Evolutionary conservation across 2,113 vertebrate species (phyloP).

Genomic region (Pachypanchax playfairii): DNA sequence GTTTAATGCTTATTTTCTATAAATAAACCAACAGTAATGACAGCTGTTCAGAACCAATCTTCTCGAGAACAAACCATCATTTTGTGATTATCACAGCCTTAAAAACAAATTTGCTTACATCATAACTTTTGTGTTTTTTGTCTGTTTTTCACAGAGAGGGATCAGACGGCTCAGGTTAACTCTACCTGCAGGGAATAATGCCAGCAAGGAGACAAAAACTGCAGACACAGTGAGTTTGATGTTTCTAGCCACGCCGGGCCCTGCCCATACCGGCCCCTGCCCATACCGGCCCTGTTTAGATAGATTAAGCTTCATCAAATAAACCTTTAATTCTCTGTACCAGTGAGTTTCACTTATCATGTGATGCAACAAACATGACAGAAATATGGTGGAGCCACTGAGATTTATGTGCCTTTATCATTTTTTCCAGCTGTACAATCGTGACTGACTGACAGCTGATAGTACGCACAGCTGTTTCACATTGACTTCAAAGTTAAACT

Average conservation of each 20-base stretch:
- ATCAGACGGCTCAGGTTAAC: constrained; percentile 90
- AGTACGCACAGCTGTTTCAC: constrained; percentile 60
- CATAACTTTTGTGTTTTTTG: constrained; percentile 15
- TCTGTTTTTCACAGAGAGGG: constrained; percentile 80
- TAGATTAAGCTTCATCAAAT: not conserved
- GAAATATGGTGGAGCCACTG: constrained; percentile 16
- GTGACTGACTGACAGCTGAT: constrained; percentile 38
- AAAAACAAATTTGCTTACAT: not conserved
- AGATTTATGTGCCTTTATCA: constrained; percentile 49
- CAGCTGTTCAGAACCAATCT: not conserved
- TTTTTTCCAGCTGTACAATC: constrained; percentile 52
- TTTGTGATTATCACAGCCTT: not conserved
- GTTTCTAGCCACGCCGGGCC: not conserved
- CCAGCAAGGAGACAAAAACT: constrained; percentile 69
- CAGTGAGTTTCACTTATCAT: not conserved
- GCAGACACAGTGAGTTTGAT: constrained; percentile 80
- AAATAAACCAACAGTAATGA: constrained; percentile 6
- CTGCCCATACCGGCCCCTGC: too few species aligned
- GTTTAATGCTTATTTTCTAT: constrained; percentile 26
- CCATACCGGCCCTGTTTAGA: constrained; percentile 3
- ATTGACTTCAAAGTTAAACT: constrained; percentile 59
- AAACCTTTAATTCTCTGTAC: not conserved
- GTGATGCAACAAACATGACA: not conserved
- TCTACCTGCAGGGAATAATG: constrained; percentile 81
- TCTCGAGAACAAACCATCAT: not conserved